Evolutionary conservation across 2,113 vertebrate genomes (phyloP), one percentile per base, ranked within the genome.

Genomic region (Acinonyx jubatus): DNA sequence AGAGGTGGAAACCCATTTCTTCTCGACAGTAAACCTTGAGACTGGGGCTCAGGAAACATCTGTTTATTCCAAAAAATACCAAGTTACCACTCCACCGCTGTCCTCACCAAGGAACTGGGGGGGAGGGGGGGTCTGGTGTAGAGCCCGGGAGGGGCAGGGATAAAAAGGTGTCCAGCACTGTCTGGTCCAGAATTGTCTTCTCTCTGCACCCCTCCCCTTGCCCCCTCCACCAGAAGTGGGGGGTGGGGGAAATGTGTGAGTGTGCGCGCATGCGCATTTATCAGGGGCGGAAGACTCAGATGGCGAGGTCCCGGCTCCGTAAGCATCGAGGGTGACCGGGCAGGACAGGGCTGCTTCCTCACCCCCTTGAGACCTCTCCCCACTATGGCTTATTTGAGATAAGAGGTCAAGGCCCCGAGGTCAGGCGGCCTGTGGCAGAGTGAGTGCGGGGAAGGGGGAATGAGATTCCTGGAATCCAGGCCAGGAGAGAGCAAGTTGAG

Each of bases 11-110:
- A 41, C 36, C 52, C 38, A 1, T 36, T 7, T 29, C 79, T 61
- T 82, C 73, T 36, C 2, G 0, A 55, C n/a, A 91, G 89, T 19
- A 80, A 91, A 68, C 48, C n/a, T 33, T 14, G 41, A 95, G 65
- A 74, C 92, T 1, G 5, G 2, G 25, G 76, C 29, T 96, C 96
- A 98, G 98, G 97, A 98, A 98, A 98, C 81, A 61, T 97, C 94
- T 79, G 79, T 98, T 98, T 98, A 98, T 98, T 98, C 69, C 19
- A 98, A 98, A 97, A 98, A 97, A 95, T 76, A 86, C 76, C 96
- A 90, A 86, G 82, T 94, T 50, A 73, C 80, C 95, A 81, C 97
- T 96, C 88, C 36, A 91, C 92, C 14, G 71, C 71, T 88, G 82
- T 73, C 57, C 79, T 93, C 38, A 73, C 89, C 68, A 48, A 76